Percentiles rank a stretch among this genome's conserved stretches.
These are phyloP conservation scores for Aspidoscelis tigris DNA, from an alignment of 2,113 vertebrate genomes.

Conservation along the genomic window DNA sequence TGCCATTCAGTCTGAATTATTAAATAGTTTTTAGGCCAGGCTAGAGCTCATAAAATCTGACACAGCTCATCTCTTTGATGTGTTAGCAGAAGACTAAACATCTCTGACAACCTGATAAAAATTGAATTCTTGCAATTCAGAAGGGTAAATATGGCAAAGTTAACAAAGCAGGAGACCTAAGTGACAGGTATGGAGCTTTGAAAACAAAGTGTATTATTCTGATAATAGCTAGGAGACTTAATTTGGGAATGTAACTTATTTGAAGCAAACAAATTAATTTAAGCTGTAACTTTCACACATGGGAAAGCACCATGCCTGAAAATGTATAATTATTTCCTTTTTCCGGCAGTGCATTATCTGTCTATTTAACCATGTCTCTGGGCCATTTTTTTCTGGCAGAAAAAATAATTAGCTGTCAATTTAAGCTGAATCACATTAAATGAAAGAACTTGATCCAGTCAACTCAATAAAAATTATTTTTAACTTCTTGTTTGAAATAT, in stretches of 20 bases:
- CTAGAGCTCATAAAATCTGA: slow-evolving; percentile 49
- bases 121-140: slow-evolving; percentile 56
- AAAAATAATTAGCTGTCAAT: not conserved
- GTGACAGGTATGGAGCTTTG: not conserved
- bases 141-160: slow-evolving; percentile 35
- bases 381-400: not conserved
- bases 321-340: not conserved
- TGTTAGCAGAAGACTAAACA: slow-evolving; percentile 62
- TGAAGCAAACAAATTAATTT: not conserved
- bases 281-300: not conserved
- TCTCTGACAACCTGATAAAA: slow-evolving; percentile 67
- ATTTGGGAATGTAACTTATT: not conserved
- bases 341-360: not conserved
- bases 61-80: slow-evolving; percentile 46
- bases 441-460: not conserved
- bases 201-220: not conserved
- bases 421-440: not conserved
- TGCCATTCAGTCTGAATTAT: slow-evolving; percentile 65
- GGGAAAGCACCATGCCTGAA: not conserved
- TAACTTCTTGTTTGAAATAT: not conserved
- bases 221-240: not conserved
- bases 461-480: not conserved
- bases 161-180: not conserved
- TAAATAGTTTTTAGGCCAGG: slow-evolving; percentile 61
- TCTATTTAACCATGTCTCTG: not conserved